phyloP scores from a whole-genome alignment of 2,797 vertebrate species.

The Peromyscus aztecus region DNA sequence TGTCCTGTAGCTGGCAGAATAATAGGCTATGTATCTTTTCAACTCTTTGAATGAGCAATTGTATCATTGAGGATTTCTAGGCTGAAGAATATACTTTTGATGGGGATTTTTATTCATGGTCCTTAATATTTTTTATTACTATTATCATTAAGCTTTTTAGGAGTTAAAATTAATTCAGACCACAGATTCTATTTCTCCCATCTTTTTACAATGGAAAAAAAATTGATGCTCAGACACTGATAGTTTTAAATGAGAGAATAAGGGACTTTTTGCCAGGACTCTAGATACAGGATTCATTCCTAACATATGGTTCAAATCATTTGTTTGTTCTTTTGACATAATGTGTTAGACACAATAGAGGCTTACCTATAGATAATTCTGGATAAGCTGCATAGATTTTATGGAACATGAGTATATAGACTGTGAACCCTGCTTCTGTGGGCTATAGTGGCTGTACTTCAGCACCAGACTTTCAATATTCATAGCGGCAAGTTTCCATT shows the following conservation, averaged over 20 bases:
- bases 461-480: background rate
- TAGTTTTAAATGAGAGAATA: background rate
- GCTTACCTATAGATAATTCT: slow-evolving; percentile 4
- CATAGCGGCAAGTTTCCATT: background rate
- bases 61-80: background rate
- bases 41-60: slow-evolving; percentile 44
- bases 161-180: background rate
- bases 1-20: background rate
- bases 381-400: background rate
- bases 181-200: background rate
- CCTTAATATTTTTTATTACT: background rate
- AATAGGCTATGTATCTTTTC: background rate
- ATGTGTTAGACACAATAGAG: background rate
- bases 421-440: background rate
- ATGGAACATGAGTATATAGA: background rate
- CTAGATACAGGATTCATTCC: background rate
- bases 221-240: background rate
- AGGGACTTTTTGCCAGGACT: background rate
- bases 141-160: background rate
- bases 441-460: background rate
- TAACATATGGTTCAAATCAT: background rate
- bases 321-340: slow-evolving; percentile 32
- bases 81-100: background rate
- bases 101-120: background rate
- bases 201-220: background rate